phyloP scores from a whole-genome alignment of 2,113 vertebrate genomes.

The Pogona vitticeps region DNA sequence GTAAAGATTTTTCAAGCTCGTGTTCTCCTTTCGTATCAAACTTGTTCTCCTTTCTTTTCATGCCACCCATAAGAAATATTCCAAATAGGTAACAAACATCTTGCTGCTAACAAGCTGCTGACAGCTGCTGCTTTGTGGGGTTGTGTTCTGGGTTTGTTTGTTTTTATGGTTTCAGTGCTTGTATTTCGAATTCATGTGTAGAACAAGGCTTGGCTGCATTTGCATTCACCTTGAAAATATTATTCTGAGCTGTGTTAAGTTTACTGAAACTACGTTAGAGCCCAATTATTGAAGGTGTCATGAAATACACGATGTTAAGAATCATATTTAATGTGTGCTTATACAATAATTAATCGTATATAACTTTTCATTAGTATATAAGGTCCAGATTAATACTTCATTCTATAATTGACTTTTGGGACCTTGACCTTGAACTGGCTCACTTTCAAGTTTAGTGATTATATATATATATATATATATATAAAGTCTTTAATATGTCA shows the following conservation, averaged over 20 bases:
- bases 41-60: slow-evolving; percentile 15
- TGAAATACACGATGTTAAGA: background rate
- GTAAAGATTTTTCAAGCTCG: background rate
- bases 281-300: background rate
- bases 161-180: slow-evolving; percentile 2
- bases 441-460: too few species aligned
- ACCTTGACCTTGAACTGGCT: too few species aligned
- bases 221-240: slow-evolving; percentile 40
- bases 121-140: background rate
- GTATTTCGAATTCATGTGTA: background rate
- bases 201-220: slow-evolving; percentile 22
- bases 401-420: background rate
- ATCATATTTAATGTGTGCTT: background rate
- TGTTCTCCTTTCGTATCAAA: background rate
- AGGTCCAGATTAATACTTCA: background rate
- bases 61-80: background rate
- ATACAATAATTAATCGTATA: background rate
- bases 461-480: too few species aligned
- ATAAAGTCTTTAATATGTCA: too few species aligned
- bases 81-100: background rate
- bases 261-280: slow-evolving; percentile 9
- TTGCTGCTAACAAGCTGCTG: background rate
- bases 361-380: slow-evolving; percentile 1
- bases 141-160: background rate
- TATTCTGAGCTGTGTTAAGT: background rate